Evolutionary conservation across 2,797 vertebrate genomes (phyloP).

Genomic region (Emydoidea blandingii): DNA sequence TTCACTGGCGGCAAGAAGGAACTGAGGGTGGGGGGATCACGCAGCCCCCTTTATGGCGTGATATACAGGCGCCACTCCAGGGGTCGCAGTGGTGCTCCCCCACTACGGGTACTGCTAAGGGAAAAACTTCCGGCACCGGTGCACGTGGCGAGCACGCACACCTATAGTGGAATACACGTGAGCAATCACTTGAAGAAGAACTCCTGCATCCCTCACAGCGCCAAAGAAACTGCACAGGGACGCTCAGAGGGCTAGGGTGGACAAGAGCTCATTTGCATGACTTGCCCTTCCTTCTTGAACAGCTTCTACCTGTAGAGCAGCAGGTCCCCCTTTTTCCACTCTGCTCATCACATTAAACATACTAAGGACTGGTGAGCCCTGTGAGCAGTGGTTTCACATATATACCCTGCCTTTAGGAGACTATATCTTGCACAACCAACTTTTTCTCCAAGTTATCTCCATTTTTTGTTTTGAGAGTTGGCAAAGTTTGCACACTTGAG

Average conservation of each 20-base stretch:
- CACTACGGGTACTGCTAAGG: no score
- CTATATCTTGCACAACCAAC: no score
- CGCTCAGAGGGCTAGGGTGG: background rate
- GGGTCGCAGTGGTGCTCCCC: no score
- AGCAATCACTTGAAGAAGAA: no score
- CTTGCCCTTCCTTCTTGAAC: background rate
- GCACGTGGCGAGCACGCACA: no score
- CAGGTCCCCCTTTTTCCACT: background rate
- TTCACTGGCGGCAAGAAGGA: no score
- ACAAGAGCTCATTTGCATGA: background rate
- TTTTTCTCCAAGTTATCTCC: background rate
- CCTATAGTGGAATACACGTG: no score
- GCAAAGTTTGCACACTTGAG: background rate
- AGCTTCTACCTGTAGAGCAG: background rate
- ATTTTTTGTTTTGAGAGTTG: background rate
- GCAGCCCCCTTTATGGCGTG: no score
- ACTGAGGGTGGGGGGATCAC: no score
- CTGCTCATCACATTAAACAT: background rate
- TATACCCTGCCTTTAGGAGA: background rate
- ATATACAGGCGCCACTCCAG: no score
- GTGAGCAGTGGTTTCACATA: background rate
- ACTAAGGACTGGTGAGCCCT: background rate
- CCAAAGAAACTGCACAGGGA: background rate
- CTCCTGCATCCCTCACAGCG: background rate
- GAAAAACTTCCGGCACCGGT: no score